Conservation (phyloP, 2,888 invertebrate species). For the Tachina fera region DNA sequence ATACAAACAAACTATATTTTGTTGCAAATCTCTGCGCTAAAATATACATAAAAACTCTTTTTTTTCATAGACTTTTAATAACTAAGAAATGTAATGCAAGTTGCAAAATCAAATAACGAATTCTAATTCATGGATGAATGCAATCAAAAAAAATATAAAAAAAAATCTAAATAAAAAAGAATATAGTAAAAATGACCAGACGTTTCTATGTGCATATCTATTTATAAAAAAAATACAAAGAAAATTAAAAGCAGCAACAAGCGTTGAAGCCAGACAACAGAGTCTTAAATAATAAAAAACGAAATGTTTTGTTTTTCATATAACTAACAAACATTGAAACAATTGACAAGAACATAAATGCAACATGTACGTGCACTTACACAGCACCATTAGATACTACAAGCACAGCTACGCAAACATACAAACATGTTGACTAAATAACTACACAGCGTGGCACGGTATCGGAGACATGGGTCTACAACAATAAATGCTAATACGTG, state of each 20-base stretch:
- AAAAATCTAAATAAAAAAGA: constrained; percentile 41
- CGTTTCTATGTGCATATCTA: background rate
- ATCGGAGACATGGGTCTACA: constrained; percentile 36
- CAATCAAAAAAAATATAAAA: constrained; percentile 23
- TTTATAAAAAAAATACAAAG: constrained; percentile 27
- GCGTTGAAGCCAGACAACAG: constrained; percentile 51
- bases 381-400: constrained; percentile 36
- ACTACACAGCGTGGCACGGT: constrained; percentile 13
- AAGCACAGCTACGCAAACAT: background rate
- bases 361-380: constrained; percentile 63
- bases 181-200: background rate
- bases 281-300: constrained; percentile 23
- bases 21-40: constrained; percentile 33
- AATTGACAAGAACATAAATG: constrained; percentile 72
- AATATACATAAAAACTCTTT: background rate
- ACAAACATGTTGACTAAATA: constrained; percentile 8
- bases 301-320: constrained; percentile 8
- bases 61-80: constrained; percentile 56
- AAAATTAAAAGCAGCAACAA: constrained; percentile 55
- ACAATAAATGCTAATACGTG: constrained; percentile 70
- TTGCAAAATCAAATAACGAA: constrained; percentile 43
- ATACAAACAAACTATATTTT: constrained; percentile 59
- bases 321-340: constrained; percentile 61
- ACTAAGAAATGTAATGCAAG: constrained; percentile 46
- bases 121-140: constrained; percentile 62